phyloP scores from a whole-genome alignment of 2,888 invertebrate genomes.

The Eubasilissa splendida region DNA sequence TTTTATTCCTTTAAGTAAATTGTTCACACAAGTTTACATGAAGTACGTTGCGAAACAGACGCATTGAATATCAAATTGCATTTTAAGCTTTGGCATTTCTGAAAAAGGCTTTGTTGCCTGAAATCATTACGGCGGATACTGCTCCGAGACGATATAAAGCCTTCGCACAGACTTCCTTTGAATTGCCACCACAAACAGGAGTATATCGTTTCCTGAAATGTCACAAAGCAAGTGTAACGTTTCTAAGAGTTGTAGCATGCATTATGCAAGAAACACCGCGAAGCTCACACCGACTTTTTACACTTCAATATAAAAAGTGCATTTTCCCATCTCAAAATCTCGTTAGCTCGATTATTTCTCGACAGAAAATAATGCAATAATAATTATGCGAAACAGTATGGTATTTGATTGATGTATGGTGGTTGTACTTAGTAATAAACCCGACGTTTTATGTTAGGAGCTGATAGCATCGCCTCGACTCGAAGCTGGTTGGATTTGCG shows the following conservation, averaged over 20 bases:
- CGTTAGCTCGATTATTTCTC: no score
- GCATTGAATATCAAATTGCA: conserved; percentile 45
- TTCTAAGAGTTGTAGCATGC: conserved; percentile 19
- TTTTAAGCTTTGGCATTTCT: conserved; percentile 28
- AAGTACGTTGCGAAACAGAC: neutral
- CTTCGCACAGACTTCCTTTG: conserved; percentile 19
- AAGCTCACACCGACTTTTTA: neutral
- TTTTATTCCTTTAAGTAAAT: no score
- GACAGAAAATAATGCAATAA: no score
- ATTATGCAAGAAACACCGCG: conserved; percentile 25
- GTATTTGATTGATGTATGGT: no score
- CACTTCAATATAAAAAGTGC: neutral
- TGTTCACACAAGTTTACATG: no score
- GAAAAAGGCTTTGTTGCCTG: conserved; percentile 37
- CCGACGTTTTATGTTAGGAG: no score
- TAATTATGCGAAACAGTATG: no score
- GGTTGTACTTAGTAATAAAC: no score
- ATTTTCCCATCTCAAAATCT: neutral
- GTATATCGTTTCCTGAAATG: conserved; percentile 44
- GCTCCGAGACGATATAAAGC: conserved; percentile 16
- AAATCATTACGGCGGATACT: conserved; percentile 38
- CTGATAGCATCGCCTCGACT: no score
- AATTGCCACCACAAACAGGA: conserved; percentile 37
- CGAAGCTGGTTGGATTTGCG: no score
- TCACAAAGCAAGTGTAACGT: conserved; percentile 22